phyloP scores from a whole-genome alignment of 1,140 invertebrate genomes.

The Mylabris phalerata region DNA sequence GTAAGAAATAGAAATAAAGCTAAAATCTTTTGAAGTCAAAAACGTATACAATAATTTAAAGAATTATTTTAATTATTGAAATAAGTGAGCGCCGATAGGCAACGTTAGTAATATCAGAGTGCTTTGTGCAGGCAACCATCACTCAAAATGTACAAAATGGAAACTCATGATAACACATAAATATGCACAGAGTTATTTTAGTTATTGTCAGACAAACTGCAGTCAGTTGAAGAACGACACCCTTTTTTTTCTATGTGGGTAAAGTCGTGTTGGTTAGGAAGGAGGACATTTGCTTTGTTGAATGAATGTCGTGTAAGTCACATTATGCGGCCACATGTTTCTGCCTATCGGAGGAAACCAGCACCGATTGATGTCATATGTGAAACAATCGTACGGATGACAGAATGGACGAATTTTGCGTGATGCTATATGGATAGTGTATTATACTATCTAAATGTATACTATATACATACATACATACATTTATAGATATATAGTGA shows the following conservation, averaged over 20 bases:
- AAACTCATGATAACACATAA: too few species aligned
- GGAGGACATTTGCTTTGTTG: not conserved
- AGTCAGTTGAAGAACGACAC: too few species aligned
- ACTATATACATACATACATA: not conserved
- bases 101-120: not conserved
- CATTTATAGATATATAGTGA: not conserved
- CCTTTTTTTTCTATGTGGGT: too few species aligned
- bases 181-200: too few species aligned
- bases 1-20: slow-evolving; percentile 16
- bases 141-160: too few species aligned
- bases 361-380: slow-evolving; percentile 21
- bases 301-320: slow-evolving; percentile 11
- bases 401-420: slow-evolving; percentile 8
- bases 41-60: slow-evolving; percentile 16
- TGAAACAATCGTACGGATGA: slow-evolving; percentile 8
- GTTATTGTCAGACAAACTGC: too few species aligned
- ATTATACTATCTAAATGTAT: too few species aligned
- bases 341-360: slow-evolving; percentile 21
- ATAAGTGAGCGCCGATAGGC: slow-evolving; percentile 1
- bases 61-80: slow-evolving; percentile 16
- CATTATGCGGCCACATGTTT: slow-evolving; percentile 26
- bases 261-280: too few species aligned
- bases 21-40: slow-evolving; percentile 11
- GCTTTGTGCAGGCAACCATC: too few species aligned
- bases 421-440: not conserved